Evolutionary conservation across 2,113 vertebrate genomes (phyloP).

Genomic region (Bombycilla garrulus): DNA sequence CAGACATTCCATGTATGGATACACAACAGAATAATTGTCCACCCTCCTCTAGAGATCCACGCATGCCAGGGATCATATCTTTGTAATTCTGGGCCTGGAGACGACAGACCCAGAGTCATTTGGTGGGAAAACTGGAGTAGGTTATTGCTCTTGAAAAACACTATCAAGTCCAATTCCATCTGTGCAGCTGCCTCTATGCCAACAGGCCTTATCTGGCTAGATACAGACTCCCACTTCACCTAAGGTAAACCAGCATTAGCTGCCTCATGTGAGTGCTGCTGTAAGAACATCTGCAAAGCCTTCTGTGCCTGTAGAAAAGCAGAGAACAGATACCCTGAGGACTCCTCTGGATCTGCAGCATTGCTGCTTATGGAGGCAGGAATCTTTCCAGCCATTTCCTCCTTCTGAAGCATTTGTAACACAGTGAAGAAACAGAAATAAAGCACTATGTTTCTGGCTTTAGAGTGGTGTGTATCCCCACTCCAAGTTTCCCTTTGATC

Average conservation of each 20-base stretch:
- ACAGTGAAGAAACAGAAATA: neutral
- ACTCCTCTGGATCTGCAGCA: neutral
- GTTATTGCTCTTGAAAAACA: neutral
- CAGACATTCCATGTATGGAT: neutral
- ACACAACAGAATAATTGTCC: neutral
- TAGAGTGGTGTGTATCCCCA: neutral
- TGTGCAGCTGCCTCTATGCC: neutral
- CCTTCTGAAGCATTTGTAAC: neutral
- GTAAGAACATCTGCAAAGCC: neutral
- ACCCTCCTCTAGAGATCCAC: neutral
- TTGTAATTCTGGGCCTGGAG: neutral
- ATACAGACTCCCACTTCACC: neutral
- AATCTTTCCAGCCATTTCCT: neutral
- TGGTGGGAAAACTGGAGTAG: neutral
- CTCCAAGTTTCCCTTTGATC: neutral
- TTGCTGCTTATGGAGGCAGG: neutral
- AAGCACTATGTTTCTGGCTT: neutral
- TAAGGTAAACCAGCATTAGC: neutral
- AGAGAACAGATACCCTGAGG: neutral
- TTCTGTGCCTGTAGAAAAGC: neutral
- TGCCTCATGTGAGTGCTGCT: neutral
- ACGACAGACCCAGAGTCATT: neutral
- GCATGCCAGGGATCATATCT: neutral
- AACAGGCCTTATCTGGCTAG: accelerated
- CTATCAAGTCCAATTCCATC: neutral